Evolutionary conservation across 2,113 vertebrate genomes (phyloP).

Genomic region (Campylomormyrus numenius): DNA sequence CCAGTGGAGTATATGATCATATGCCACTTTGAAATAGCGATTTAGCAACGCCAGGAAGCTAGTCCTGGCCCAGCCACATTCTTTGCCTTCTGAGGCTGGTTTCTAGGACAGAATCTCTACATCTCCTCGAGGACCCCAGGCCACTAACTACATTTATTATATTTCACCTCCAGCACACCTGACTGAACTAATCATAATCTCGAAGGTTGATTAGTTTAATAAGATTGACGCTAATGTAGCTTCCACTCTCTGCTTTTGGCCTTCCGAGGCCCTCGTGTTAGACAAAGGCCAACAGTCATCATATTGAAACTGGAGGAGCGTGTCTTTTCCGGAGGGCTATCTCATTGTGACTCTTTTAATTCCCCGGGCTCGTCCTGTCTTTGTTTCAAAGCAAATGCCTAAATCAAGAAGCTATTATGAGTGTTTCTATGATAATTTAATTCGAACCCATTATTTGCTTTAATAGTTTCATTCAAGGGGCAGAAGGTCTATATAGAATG

Average conservation of each 20-base stretch:
- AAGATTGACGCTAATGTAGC: slow-evolving; percentile 1
- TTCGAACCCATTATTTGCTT: slow-evolving; percentile 35
- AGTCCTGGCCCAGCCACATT: not conserved
- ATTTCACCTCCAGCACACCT: slow-evolving; percentile 3
- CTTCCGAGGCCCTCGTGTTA: slow-evolving; percentile 24
- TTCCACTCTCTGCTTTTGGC: not conserved
- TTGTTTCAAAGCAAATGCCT: slow-evolving; percentile 39
- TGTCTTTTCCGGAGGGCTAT: not conserved
- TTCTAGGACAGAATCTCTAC: not conserved
- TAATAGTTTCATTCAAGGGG: not conserved
- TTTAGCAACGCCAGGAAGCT: not conserved
- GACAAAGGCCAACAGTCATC: slow-evolving; percentile 18
- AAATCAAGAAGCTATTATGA: not conserved
- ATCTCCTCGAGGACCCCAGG: not conserved
- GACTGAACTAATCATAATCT: not conserved
- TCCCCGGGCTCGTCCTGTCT: slow-evolving; percentile 33
- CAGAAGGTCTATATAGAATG: not conserved
- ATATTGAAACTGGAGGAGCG: not conserved
- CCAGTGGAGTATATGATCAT: not conserved
- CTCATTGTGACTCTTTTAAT: slow-evolving; percentile 25
- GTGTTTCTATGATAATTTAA: slow-evolving; percentile 26
- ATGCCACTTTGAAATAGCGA: not conserved
- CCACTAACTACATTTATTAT: not conserved
- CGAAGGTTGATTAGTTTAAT: slow-evolving; percentile 4
- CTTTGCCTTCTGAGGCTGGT: not conserved